Base-by-base conservation (phyloP, 2,888 invertebrate species). In the Diaphora mendica region DNA sequence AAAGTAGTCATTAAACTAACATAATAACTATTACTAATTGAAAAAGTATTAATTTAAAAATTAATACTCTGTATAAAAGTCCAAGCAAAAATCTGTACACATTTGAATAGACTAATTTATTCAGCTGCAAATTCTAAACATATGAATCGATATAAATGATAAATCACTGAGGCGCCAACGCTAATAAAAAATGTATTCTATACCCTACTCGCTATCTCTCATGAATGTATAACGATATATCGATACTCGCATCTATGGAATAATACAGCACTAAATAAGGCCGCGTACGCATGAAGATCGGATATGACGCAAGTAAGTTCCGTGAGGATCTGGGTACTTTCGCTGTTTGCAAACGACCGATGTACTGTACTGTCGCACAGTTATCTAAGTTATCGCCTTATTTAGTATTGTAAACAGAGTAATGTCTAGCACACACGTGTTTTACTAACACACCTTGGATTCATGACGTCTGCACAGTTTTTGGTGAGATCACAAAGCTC, bases 271-370 rank as follows among this genome's bases (percentile, higher is more conserved):
- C 85, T 86, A 82, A 84, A 85, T 86, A 85, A 83, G 86, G 85
- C 70, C 73, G 76, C 76, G 79, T 80, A 80, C 83, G 84, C 83
- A 84, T 80, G 80, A 84, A 76, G 68, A 82, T 88, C 84, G 88
- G 89, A 88, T 80, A 82, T 89, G 89, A 88, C 86, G 88, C 85
- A 88, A 87, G 79, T 79, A 78, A 83, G 88, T 88, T 91, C 88
- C 87, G 87, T 81, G 83, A 86, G 85, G 85, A 88, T 79, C 85
- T 86, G 82, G 72, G 78, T 80, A 86, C 90, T 90, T 90, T 90
- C 86, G 85, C 85, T 91, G 80, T 91, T 91, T 86, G 87, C 84
- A 75, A 79, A 85, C 81, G 79, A 81, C 62, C 42, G n/a, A 68
- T 67, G 42, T 73, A 68, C 71, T 48, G 69, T 68, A 64, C 68